Evolutionary conservation across 2,797 vertebrate species (phyloP).

Genomic region (Protosalanx chinensis): DNA sequence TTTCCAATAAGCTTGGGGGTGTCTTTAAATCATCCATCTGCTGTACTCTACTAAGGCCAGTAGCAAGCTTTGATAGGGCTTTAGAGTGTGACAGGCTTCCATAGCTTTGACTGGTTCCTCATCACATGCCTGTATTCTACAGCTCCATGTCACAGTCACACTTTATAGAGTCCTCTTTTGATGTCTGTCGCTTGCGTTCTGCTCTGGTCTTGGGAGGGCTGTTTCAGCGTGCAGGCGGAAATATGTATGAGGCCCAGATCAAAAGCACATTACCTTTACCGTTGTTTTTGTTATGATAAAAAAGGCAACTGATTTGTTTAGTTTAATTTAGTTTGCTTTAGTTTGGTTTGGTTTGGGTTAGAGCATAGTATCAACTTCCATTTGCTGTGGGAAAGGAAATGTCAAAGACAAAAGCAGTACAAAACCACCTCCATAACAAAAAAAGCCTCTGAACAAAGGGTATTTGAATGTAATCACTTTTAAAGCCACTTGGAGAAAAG

Average conservation of each 20-base stretch:
- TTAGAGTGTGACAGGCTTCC: constrained; percentile 31
- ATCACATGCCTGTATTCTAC: constrained; percentile 34
- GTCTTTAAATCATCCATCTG: constrained; percentile 31
- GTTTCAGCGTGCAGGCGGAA: background rate
- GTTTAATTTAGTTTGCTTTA: constrained; percentile 5
- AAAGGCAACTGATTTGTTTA: constrained; percentile 21
- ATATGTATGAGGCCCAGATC: constrained; percentile 5
- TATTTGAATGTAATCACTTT: constrained; percentile 46
- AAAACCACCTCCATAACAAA: constrained; percentile 59
- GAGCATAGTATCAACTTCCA: constrained; percentile 27
- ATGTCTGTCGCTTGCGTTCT: constrained; percentile 28
- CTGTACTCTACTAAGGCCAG: constrained; percentile 20
- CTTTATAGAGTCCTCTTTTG: constrained; percentile 30
- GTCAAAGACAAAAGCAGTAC: constrained; percentile 59
- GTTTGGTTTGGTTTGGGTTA: background rate
- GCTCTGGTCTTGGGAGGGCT: constrained; percentile 1
- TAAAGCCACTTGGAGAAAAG: constrained; percentile 49
- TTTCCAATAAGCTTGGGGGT: constrained; percentile 33
- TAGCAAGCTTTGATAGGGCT: constrained; percentile 28
- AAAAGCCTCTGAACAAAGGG: constrained; percentile 52
- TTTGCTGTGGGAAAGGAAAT: constrained; percentile 39
- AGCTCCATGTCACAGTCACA: constrained; percentile 31
- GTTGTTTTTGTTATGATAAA: constrained; percentile 10
- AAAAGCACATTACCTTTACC: constrained; percentile 12
- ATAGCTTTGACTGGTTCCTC: constrained; percentile 21